These are phyloP conservation scores for Sternarchorhynchus goeldii DNA, from an alignment of 2,797 vertebrate genomes.

Conservation along the genomic window DNA sequence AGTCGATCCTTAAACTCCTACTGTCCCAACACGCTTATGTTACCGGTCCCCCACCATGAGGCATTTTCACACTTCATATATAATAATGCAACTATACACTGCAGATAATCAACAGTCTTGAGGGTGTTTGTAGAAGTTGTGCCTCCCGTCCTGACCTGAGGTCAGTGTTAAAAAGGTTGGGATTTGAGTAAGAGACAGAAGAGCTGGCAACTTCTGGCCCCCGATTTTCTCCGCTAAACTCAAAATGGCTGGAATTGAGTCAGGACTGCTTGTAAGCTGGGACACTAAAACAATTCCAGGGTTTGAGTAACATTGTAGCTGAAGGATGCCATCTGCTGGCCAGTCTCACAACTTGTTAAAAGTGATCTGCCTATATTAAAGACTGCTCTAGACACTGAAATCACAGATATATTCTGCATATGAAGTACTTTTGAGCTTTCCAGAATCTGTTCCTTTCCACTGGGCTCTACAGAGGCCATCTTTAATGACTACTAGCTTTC, in stretches of 20 bases:
- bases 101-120: slow-evolving; percentile 9
- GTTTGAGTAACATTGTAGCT: neutral
- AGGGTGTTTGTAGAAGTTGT: neutral
- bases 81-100: neutral
- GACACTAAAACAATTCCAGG: neutral
- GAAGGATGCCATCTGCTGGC: slow-evolving; percentile 51
- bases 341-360: slow-evolving; percentile 26
- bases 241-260: neutral
- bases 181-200: slow-evolving; percentile 9
- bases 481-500: slow-evolving; percentile 70
- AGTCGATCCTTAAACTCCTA: slow-evolving; percentile 38
- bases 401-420: slow-evolving; percentile 10
- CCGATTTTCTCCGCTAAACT: neutral
- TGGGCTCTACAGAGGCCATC: slow-evolving; percentile 62
- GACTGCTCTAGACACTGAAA: slow-evolving; percentile 50
- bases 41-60: neutral
- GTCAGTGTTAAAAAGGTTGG: slow-evolving; percentile 32
- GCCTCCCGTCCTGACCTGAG: neutral
- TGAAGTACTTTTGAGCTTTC: slow-evolving; percentile 20
- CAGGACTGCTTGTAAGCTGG: neutral
- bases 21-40: slow-evolving; percentile 24
- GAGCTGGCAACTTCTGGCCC: neutral
- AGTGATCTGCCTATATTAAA: slow-evolving; percentile 11
- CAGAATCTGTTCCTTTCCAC: slow-evolving; percentile 46
- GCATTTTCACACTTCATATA: neutral